phyloP scores from a whole-genome alignment of 35 echinoderm and acorn worm species.

The Nesometra sesokonis region DNA sequence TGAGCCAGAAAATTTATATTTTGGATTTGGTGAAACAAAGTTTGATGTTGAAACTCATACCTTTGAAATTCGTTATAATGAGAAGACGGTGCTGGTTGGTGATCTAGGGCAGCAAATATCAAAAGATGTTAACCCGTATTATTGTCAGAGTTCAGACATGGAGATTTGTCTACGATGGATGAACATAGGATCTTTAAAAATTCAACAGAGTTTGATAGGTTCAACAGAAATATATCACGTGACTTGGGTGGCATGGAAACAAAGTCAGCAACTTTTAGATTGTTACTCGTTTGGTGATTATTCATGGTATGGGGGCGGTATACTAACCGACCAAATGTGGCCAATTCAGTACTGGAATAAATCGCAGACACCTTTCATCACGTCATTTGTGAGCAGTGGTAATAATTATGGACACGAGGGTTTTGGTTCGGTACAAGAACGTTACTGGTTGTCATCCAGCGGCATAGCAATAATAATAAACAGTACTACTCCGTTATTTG shows the following conservation, averaged over 20 bases:
- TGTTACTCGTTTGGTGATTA: conserved; percentile 28
- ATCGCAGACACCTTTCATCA: conserved; percentile 16
- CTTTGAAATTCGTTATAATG: conserved; percentile 6
- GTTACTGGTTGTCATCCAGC: conserved; percentile 23
- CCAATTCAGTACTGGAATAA: conserved; percentile 28
- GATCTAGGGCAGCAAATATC: conserved; percentile 12
- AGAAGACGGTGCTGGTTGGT: background rate
- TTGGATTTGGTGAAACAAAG: conserved; percentile 5
- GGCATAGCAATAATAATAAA: conserved; percentile 10
- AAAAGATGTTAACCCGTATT: background rate
- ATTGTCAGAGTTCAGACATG: background rate
- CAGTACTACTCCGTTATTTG: conserved; percentile 12
- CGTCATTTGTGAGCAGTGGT: background rate
- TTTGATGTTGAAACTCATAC: conserved; percentile 15
- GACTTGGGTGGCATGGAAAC: conserved; percentile 26
- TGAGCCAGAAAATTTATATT: conserved; percentile 24
- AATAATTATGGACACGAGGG: conserved; percentile 9
- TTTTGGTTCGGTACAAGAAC: conserved; percentile 26
- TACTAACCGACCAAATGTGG: conserved; percentile 15
- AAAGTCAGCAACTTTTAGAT: conserved; percentile 1
- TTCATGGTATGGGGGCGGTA: conserved; percentile 43
- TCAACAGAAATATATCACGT: conserved; percentile 4
- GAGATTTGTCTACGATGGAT: conserved; percentile 32
- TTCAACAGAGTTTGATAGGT: background rate
- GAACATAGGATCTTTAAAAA: conserved; percentile 15